Evolutionary conservation across 2,113 vertebrate genomes (phyloP).

Genomic region (Microcebus lehilahytsara): DNA sequence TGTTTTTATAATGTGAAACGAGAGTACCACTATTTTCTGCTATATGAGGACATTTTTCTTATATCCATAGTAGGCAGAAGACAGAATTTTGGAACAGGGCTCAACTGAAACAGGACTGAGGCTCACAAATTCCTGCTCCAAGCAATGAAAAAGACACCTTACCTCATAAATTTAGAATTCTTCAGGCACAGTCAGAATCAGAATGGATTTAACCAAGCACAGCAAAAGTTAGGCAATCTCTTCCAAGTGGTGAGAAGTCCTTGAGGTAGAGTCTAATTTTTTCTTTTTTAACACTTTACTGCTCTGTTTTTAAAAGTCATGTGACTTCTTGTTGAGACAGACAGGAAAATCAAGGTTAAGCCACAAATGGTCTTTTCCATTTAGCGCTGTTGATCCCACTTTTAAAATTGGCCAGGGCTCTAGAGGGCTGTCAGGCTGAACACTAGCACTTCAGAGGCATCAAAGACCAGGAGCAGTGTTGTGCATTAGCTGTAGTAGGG

Average conservation of each 20-base stretch:
- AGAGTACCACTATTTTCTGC: slow-evolving; percentile 41
- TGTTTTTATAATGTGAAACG: neutral
- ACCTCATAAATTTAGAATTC: slow-evolving; percentile 75
- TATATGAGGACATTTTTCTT: slow-evolving; percentile 41
- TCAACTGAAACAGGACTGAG: neutral
- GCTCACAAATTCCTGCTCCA: slow-evolving; percentile 33
- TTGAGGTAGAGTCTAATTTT: slow-evolving; percentile 24
- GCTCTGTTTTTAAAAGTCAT: neutral
- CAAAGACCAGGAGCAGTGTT: neutral
- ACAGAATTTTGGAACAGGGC: neutral
- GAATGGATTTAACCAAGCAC: slow-evolving; percentile 53
- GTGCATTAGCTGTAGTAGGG: neutral
- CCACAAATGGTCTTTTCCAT: slow-evolving; percentile 33
- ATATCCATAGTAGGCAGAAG: neutral
- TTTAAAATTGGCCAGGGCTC: slow-evolving; percentile 4
- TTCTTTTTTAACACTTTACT: slow-evolving; percentile 19
- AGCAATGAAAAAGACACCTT: slow-evolving; percentile 63
- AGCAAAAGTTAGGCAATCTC: slow-evolving; percentile 34
- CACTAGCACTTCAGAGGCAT: neutral
- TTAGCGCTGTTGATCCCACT: slow-evolving; percentile 19
- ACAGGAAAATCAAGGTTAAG: slow-evolving; percentile 51
- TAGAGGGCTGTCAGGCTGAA: neutral
- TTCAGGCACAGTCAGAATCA: slow-evolving; percentile 54
- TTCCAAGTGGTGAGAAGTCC: slow-evolving; percentile 26
- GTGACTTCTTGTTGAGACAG: neutral